phyloP scores from a whole-genome alignment of 2,888 invertebrate species.

The Meliscaeva auricollis region DNA sequence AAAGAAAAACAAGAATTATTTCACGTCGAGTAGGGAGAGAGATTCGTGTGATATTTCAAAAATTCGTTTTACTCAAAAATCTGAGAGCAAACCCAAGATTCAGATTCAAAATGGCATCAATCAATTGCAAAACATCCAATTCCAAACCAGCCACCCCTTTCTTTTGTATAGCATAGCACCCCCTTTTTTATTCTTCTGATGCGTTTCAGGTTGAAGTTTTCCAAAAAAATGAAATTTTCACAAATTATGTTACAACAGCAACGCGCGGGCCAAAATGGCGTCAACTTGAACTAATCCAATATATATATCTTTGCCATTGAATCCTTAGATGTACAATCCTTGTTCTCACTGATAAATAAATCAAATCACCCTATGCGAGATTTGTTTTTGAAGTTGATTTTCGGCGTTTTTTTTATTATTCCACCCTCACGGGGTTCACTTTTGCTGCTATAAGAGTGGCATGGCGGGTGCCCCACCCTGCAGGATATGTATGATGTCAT shows the following conservation, averaged over 20 bases:
- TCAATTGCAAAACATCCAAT: slow-evolving; percentile 42
- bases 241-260: slow-evolving; percentile 54
- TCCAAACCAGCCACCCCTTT: slow-evolving; percentile 28
- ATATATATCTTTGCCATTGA: slow-evolving; percentile 45
- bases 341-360: slow-evolving; percentile 67
- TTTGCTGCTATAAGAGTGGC: neutral
- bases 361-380: slow-evolving; percentile 70
- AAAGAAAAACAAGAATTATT: slow-evolving; percentile 6
- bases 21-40: slow-evolving; percentile 9
- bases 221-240: slow-evolving; percentile 53
- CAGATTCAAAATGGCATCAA: slow-evolving; percentile 65
- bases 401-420: slow-evolving; percentile 31
- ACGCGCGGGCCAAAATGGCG: slow-evolving; percentile 69
- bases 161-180: neutral
- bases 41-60: slow-evolving; percentile 42
- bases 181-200: neutral
- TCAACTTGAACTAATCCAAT: slow-evolving; percentile 75
- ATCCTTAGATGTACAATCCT: slow-evolving; percentile 30
- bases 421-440: slow-evolving; percentile 57
- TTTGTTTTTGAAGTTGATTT: slow-evolving; percentile 43
- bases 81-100: neutral
- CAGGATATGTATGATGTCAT: slow-evolving; percentile 44
- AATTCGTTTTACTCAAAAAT: slow-evolving; percentile 17
- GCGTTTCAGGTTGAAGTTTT: slow-evolving; percentile 16
- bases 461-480: slow-evolving; percentile 44